These are phyloP conservation scores for Todiramphus chloris DNA, from an alignment of 2,113 vertebrate species.

Conservation along the genomic window DNA sequence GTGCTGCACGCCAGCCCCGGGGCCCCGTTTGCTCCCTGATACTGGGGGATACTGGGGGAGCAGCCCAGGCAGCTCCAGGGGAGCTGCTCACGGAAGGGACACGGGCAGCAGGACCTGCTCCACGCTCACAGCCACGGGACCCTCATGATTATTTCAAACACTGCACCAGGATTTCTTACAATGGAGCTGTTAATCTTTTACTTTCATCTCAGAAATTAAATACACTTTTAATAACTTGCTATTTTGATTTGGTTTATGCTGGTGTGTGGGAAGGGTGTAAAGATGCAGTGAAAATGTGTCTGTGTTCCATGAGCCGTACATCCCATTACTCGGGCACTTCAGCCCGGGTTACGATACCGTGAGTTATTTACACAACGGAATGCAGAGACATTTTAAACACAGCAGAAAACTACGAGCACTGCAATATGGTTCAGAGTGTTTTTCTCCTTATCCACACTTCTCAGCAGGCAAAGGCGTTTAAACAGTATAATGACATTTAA, in stretches of 20 bases:
- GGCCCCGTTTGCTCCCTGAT: accelerated
- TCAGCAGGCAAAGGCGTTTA: not conserved
- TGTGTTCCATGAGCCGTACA: not conserved
- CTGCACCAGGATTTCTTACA: not conserved
- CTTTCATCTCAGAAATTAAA: not conserved
- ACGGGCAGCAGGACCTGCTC: not conserved
- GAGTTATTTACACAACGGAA: not conserved
- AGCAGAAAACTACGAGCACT: not conserved
- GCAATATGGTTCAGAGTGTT: not conserved
- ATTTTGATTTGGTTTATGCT: not conserved
- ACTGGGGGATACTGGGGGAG: not conserved
- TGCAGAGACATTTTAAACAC: not conserved
- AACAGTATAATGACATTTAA: not conserved
- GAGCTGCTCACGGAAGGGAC: accelerated
- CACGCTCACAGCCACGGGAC: accelerated
- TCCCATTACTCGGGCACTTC: not conserved
- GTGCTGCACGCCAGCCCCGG: not conserved
- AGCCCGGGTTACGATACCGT: not conserved
- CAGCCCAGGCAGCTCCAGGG: not conserved
- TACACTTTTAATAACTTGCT: not conserved
- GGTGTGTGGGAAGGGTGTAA: not conserved
- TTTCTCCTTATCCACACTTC: not conserved
- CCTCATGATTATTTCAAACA: accelerated
- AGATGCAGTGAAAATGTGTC: not conserved
- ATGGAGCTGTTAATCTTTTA: not conserved